A percentile compares a stretch with the other conserved stretches of the same genome.
These are phyloP conservation scores for Pyrgus malvae DNA, from an alignment of 2,888 invertebrate genomes.

Conservation along the genomic window DNA sequence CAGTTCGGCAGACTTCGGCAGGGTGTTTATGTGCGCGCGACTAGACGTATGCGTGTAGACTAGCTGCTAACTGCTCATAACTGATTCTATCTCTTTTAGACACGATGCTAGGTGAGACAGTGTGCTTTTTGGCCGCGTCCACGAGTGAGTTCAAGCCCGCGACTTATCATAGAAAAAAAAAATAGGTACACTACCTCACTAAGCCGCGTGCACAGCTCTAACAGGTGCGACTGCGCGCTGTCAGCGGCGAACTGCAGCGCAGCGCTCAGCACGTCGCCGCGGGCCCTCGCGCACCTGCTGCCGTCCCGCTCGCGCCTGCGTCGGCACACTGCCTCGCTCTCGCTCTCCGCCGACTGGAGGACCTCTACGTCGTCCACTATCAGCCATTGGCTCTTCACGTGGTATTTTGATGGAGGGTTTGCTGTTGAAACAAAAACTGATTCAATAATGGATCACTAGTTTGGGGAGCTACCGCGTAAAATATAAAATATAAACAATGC, in stretches of 20 bases:
- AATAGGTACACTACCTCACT: conserved; percentile 68
- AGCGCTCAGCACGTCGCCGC: conserved; percentile 56
- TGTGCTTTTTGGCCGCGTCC: no score
- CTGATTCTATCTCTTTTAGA: no score
- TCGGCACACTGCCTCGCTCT: conserved; percentile 32
- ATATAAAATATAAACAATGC: no score
- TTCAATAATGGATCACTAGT: no score
- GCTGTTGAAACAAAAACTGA: conserved; percentile 43
- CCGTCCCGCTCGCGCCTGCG: conserved; percentile 38
- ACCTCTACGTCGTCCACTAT: conserved; percentile 57
- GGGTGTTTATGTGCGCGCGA: no score
- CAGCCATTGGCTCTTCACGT: conserved; percentile 61
- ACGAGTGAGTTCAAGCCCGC: no score
- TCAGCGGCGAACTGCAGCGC: conserved; percentile 73
- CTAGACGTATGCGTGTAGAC: no score
- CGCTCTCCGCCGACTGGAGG: conserved; percentile 38
- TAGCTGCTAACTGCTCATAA: no score
- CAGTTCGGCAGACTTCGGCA: no score
- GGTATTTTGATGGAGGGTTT: conserved; percentile 53
- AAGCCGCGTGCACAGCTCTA: conserved; percentile 74
- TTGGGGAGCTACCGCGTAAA: no score
- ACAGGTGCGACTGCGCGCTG: conserved; percentile 70
- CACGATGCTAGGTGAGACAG: no score
- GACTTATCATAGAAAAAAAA: no score
- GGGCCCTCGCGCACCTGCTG: conserved; percentile 50